Conservation (phyloP, 2,797 vertebrate genomes). For the Iguana delicatissima region DNA sequence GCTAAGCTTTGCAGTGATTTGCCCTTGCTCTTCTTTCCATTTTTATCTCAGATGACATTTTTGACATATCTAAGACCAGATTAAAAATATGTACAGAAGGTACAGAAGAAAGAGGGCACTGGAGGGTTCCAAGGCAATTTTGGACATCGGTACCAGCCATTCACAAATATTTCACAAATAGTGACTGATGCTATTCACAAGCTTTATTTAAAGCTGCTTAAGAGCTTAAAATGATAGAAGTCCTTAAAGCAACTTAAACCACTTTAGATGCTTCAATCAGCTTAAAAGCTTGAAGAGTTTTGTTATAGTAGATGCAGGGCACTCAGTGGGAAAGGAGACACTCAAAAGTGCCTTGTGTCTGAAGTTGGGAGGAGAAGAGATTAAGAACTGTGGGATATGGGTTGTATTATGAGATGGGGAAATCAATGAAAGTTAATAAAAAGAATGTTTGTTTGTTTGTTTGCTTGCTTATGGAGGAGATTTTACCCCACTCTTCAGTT, state of each 20-base stretch:
- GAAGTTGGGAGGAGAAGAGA: fast-evolving
- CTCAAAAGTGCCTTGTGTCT: not conserved
- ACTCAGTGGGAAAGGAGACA: not conserved
- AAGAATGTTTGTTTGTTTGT: not conserved
- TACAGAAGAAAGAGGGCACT: not conserved
- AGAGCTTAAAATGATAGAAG: constrained; percentile 70
- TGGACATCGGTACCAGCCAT: constrained; percentile 32
- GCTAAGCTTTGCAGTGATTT: not conserved
- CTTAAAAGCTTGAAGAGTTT: constrained; percentile 37
- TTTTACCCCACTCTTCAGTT: not conserved
- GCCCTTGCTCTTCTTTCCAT: not conserved
- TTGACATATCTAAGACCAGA: not conserved
- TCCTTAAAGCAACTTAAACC: constrained; percentile 70
- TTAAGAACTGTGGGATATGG: not conserved
- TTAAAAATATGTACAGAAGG: not conserved
- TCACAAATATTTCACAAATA: constrained; percentile 26
- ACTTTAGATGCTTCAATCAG: constrained; percentile 61
- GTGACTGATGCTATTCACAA: constrained; percentile 45
- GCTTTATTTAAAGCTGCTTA: constrained; percentile 69
- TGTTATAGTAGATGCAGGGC: fast-evolving
- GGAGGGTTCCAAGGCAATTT: constrained; percentile 29
- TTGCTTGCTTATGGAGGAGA: too few relatives aligned
- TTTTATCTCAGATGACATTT: not conserved
- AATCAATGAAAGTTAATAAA: not conserved
- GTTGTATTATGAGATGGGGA: not conserved